Percentiles rank a stretch among this genome's conserved stretches.
Conservation (phyloP, 2,113 vertebrate species). For the Tringa solitaria region DNA sequence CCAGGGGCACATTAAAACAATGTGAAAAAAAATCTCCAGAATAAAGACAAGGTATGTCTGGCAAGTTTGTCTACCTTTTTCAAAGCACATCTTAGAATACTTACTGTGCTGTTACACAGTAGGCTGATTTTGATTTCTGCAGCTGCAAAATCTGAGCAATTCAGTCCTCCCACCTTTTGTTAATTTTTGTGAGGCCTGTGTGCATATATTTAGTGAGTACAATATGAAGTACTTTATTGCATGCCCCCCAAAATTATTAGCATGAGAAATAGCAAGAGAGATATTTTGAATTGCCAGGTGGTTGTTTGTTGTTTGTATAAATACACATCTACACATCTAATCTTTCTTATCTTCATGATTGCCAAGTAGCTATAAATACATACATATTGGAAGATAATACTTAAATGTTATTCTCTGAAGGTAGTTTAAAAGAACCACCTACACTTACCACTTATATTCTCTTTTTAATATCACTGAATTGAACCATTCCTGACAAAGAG, state of each 20-base stretch:
- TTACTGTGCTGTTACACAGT: background rate
- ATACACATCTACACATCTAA: background rate
- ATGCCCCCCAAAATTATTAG: background rate
- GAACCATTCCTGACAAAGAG: background rate
- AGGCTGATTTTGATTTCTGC: background rate
- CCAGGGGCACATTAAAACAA: background rate
- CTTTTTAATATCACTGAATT: background rate
- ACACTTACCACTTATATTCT: background rate
- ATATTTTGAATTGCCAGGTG: background rate
- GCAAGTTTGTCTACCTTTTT: background rate
- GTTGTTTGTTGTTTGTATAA: background rate
- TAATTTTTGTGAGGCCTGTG: background rate
- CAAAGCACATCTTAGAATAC: background rate
- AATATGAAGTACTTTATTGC: background rate
- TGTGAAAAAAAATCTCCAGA: background rate
- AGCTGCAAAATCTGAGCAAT: background rate
- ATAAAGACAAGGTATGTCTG: background rate
- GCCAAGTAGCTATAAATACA: background rate
- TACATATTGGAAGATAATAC: background rate
- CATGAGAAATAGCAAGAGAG: background rate
- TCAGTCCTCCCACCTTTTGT: background rate
- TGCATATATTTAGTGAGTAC: background rate
- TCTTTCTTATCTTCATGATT: background rate
- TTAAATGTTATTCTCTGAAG: background rate
- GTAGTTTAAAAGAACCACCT: constrained; percentile 26